A percentile compares a stretch with the other conserved stretches of the same genome.
Conservation (phyloP, 2,113 vertebrate genomes). For the Dicerorhinus sumatrensis region DNA sequence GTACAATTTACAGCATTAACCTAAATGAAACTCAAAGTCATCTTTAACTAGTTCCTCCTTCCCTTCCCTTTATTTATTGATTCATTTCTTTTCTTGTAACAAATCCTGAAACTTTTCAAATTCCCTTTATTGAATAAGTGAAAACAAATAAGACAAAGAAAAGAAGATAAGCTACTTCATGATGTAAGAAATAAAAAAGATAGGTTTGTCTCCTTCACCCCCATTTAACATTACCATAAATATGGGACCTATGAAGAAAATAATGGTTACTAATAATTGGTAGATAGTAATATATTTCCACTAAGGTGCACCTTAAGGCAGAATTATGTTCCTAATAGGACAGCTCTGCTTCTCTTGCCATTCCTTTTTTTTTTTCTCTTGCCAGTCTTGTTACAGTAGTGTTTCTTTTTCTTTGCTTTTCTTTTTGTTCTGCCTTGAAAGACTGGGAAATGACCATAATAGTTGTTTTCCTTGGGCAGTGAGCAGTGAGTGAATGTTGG, state of each 20-base stretch:
- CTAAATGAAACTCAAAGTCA: not conserved
- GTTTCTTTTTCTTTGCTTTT: slow-evolving; percentile 42
- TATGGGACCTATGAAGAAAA: not conserved
- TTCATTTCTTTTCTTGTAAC: not conserved
- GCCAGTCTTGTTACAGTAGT: not conserved
- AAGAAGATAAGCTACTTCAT: not conserved
- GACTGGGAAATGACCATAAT: slow-evolving; percentile 76
- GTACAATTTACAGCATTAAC: slow-evolving; percentile 1
- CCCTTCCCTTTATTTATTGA: not conserved
- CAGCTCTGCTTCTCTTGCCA: not conserved
- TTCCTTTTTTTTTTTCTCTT: not conserved
- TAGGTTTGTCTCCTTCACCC: not conserved
- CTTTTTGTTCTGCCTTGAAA: slow-evolving; percentile 64
- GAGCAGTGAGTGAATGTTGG: slow-evolving; percentile 60
- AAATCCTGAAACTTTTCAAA: not conserved
- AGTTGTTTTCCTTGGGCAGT: slow-evolving; percentile 77
- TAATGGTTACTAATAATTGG: not conserved
- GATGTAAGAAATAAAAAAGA: not conserved
- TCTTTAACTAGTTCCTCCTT: not conserved
- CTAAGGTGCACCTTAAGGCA: not conserved
- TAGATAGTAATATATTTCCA: not conserved
- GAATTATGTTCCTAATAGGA: not conserved
- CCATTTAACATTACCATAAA: not conserved
- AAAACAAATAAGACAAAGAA: not conserved
- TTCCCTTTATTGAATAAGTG: not conserved